phyloP scores from a whole-genome alignment of 2,888 invertebrate species.

The Philereme vetulata region DNA sequence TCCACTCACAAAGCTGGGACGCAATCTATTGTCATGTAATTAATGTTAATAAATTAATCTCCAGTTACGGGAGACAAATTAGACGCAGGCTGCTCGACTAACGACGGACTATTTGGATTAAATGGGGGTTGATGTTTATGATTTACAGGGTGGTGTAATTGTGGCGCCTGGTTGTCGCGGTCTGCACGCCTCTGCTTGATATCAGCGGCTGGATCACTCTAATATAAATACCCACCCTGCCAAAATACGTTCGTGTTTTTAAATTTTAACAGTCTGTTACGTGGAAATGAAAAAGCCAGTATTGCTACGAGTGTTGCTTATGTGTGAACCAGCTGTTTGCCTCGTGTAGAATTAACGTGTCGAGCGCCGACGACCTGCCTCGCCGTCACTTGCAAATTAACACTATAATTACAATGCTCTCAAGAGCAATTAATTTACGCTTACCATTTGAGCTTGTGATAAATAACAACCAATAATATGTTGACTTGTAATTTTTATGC shows the following conservation, averaged over 20 bases:
- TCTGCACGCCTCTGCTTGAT: slow-evolving; percentile 39
- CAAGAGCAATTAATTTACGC: slow-evolving; percentile 57
- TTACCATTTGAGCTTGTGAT: slow-evolving; percentile 47
- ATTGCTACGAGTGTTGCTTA: neutral
- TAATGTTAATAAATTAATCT: slow-evolving; percentile 83
- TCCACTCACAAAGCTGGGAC: slow-evolving; percentile 34
- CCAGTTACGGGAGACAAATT: slow-evolving; percentile 81
- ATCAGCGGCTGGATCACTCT: slow-evolving; percentile 23
- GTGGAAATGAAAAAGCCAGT: neutral
- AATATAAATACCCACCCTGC: neutral
- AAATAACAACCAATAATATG: neutral
- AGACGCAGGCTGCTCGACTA: slow-evolving; percentile 82
- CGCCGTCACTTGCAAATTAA: slow-evolving; percentile 46
- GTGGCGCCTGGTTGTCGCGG: slow-evolving; percentile 78
- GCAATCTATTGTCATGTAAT: slow-evolving; percentile 75
- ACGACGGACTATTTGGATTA: slow-evolving; percentile 83
- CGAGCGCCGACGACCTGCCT: slow-evolving; percentile 26
- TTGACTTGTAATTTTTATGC: too few species aligned
- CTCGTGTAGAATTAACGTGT: slow-evolving; percentile 12
- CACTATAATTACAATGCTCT: slow-evolving; percentile 47
- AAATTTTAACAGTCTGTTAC: neutral
- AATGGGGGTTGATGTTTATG: slow-evolving; percentile 84
- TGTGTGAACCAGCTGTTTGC: slow-evolving; percentile 18
- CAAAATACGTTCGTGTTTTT: neutral
- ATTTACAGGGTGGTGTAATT: slow-evolving; percentile 81